Evolutionary conservation across 2,888 invertebrate species (phyloP), one percentile per base, ranked within the genome.

Genomic region (Galeruca laticollis): DNA sequence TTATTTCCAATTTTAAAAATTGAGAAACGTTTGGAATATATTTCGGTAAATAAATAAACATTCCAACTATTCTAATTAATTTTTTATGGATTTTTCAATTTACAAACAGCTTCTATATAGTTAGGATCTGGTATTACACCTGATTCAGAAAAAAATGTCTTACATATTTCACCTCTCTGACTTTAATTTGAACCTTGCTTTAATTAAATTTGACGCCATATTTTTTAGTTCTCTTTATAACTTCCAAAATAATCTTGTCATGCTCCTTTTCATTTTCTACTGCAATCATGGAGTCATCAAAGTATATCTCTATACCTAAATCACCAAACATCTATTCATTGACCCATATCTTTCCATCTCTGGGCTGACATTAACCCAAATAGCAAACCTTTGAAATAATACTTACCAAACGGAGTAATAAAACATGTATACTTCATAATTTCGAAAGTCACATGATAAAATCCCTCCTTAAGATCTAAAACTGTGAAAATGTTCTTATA

Each of bases 281-380:
- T 60, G 70, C 71, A 35, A 80, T 73, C n/a, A 78, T 68, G 21
- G 74, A 68, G 56, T 79, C 78, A 60, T 79, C 79, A 64, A 80
- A 73, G 66, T 79, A 79, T 20, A 79, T 73, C 52, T 71, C 60
- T 21, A 78, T 66, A 31, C 69, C 40, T 54, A 78, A 68, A 26
- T 73, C 76, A 43, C 72, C 73, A 72, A 81, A 77, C 18, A 78
- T 73, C 49, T 78, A 60, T 26, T 65, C 60, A 64, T 78, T 76
- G 8, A 60, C 31, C n/a, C n/a, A n/a, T n/a, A n/a, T 68, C 65
- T 74, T 26, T 81, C 78, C 20, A 79, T 54, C 75, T 79, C 80
- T 20, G 77, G 72, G 11, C 75, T 72, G 35, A 65, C 56, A 49
- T n/a, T 51, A 81, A 33, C 0, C 79, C 80, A 69, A 76, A 80